Conservation (phyloP, 2,113 vertebrate species). For the Taurulus bubalis region DNA sequence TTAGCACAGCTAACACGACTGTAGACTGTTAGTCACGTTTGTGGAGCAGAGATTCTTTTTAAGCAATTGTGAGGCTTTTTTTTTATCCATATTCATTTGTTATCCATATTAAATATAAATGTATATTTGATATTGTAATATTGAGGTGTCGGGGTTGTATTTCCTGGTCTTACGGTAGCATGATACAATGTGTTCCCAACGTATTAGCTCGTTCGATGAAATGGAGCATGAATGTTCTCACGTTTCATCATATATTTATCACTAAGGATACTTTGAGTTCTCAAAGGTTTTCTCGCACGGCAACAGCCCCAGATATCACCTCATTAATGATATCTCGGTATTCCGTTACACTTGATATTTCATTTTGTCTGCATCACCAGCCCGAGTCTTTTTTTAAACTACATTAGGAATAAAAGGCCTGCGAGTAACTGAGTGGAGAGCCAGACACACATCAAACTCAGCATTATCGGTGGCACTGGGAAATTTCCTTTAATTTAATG, state of each 20-base stretch:
- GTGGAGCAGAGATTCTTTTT: background rate
- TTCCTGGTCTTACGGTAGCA: background rate
- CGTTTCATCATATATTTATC: background rate
- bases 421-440: conserved; percentile 1
- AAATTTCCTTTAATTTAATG: conserved; percentile 67
- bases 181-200: background rate
- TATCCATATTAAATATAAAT: background rate
- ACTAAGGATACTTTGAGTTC: background rate
- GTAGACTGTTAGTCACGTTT: background rate
- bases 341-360: conserved; percentile 40
- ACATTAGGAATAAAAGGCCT: conserved; percentile 29
- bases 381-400: background rate
- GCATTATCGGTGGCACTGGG: conserved; percentile 31
- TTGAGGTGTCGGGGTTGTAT: background rate
- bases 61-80: background rate
- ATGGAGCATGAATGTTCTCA: background rate
- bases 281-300: background rate
- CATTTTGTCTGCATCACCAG: conserved; percentile 10
- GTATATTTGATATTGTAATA: background rate
- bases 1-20: background rate
- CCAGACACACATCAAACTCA: conserved; percentile 36
- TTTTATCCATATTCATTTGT: background rate
- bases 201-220: background rate
- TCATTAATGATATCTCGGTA: conserved; percentile 1
- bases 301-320: background rate